Percentiles rank a stretch among this genome's conserved stretches.
phyloP scores from a whole-genome alignment of 2,888 invertebrate genomes.

The Oligia latruncula region DNA sequence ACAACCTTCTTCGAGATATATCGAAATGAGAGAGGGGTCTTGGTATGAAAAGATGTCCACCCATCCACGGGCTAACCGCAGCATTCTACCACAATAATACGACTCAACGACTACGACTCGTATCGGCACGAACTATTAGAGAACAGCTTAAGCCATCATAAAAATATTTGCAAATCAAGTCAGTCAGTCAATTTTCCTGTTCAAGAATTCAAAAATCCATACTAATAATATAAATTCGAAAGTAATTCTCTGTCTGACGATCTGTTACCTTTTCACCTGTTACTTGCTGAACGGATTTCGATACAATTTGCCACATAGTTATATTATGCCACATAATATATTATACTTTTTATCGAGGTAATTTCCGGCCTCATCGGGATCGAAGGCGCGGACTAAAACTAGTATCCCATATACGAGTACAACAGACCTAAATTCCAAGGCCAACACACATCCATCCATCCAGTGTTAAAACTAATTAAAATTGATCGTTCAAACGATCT shows the following conservation, averaged over 20 bases:
- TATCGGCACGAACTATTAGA: background rate
- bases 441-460: background rate
- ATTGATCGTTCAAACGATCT: background rate
- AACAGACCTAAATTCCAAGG: background rate
- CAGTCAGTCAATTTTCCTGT: background rate
- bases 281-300: background rate
- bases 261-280: too few relatives aligned
- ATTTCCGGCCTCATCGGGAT: background rate
- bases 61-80: too few relatives aligned
- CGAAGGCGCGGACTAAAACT: background rate
- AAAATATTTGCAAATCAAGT: background rate
- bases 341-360: too few relatives aligned
- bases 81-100: too few relatives aligned
- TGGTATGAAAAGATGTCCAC: too few relatives aligned
- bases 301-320: background rate
- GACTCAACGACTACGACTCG: background rate
- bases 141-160: background rate
- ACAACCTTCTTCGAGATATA: too few relatives aligned
- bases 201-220: background rate
- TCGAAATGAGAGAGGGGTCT: too few relatives aligned
- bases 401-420: background rate
- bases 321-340: too few relatives aligned
- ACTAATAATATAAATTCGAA: background rate
- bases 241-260: background rate
- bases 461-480: conserved; percentile 13